Evolutionary conservation across 1,140 invertebrate genomes (phyloP).

Genomic region (Macrobrachium nipponense): DNA sequence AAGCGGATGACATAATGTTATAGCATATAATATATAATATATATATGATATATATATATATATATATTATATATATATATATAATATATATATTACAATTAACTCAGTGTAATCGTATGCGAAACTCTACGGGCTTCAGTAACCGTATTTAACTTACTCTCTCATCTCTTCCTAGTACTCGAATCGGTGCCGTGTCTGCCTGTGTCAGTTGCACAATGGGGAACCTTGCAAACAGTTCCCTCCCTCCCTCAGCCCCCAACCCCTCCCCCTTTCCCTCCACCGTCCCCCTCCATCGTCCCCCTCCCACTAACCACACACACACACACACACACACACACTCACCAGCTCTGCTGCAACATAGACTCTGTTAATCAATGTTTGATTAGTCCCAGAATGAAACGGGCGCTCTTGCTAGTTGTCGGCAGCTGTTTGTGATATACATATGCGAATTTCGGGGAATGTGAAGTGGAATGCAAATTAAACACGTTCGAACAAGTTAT

Average conservation of each 20-base stretch:
- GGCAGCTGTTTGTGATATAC: conserved; percentile 14
- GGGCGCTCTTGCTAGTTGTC: not conserved
- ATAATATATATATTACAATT: no score
- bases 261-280: not conserved
- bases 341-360: not conserved
- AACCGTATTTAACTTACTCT: conserved; percentile 10
- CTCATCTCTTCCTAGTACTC: not conserved
- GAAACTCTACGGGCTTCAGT: not conserved
- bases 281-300: not conserved
- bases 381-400: conserved; percentile 15
- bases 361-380: conserved; percentile 16
- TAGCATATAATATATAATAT: no score
- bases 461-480: not conserved
- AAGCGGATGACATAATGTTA: no score
- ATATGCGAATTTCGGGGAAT: conserved; percentile 1
- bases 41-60: no score
- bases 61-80: no score
- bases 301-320: no score
- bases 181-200: not conserved
- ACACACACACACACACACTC: no score
- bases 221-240: no score
- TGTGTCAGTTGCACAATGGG: conserved; percentile 16
- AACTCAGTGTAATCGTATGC: no score
- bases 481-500: no score
- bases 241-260: not conserved